A percentile compares a stretch with the other conserved stretches of the same genome.
These are phyloP conservation scores for Aquatica leii DNA, from an alignment of 2,888 invertebrate genomes.

Conservation along the genomic window DNA sequence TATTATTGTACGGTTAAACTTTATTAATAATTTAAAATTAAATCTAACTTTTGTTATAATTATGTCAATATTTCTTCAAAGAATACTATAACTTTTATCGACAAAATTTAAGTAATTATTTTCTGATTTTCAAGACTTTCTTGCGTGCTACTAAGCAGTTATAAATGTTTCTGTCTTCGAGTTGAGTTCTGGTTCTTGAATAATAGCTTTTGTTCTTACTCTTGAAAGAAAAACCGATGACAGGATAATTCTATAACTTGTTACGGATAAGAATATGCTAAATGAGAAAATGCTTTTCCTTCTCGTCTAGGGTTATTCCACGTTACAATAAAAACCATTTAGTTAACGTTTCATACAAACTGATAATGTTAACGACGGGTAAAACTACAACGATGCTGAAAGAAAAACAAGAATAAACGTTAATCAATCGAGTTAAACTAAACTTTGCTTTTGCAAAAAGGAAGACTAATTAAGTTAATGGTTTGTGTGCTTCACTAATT, in stretches of 20 bases:
- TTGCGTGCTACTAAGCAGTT: slow-evolving; percentile 44
- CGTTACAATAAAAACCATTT: slow-evolving; percentile 26
- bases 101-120: slow-evolving; percentile 33
- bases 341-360: slow-evolving; percentile 21
- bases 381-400: not conserved
- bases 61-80: no score
- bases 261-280: slow-evolving; percentile 42
- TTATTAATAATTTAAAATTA: no score
- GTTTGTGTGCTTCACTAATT: slow-evolving; percentile 26
- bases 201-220: slow-evolving; percentile 45
- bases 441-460: slow-evolving; percentile 23
- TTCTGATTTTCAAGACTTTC: slow-evolving; percentile 30
- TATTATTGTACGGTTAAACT: no score
- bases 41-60: no score
- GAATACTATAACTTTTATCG: no score
- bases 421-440: slow-evolving; percentile 27
- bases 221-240: slow-evolving; percentile 41
- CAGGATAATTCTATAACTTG: slow-evolving; percentile 44
- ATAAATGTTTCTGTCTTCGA: slow-evolving; percentile 37
- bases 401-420: slow-evolving; percentile 8
- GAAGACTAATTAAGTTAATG: slow-evolving; percentile 29
- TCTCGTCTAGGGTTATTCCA: slow-evolving; percentile 22
- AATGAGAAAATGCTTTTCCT: slow-evolving; percentile 34
- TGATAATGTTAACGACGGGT: slow-evolving; percentile 19
- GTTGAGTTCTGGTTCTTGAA: slow-evolving; percentile 42